phyloP scores from a whole-genome alignment of 1,140 invertebrate species.

The Yoshiicerus persimilis region DNA sequence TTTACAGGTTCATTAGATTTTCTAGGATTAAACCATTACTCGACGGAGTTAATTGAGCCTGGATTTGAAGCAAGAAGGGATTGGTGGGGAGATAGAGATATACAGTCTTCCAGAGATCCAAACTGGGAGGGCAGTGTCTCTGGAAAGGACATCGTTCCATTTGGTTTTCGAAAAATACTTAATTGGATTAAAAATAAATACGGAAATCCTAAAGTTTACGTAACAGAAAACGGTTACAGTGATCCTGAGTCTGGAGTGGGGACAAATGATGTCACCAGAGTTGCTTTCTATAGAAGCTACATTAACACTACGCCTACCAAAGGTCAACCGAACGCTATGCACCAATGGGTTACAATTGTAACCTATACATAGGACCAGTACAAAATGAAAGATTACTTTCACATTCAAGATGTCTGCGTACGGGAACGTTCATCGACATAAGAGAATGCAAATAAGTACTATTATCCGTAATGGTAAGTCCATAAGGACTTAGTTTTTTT shows the following conservation, averaged over 20 bases:
- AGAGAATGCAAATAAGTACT: too few relatives aligned
- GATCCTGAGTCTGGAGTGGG: background rate
- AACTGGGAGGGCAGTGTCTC: background rate
- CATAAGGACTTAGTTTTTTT: too few relatives aligned
- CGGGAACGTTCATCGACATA: too few relatives aligned
- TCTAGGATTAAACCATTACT: conserved; percentile 42
- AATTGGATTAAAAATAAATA: conserved; percentile 43
- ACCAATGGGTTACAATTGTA: too few relatives aligned
- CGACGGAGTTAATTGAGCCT: conserved; percentile 19
- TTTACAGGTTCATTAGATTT: conserved; percentile 35
- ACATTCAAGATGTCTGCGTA: too few relatives aligned
- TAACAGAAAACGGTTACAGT: conserved; percentile 40
- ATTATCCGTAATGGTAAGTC: too few relatives aligned
- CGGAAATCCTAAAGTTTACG: conserved; percentile 29
- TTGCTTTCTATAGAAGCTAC: background rate
- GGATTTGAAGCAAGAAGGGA: background rate
- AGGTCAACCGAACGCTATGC: too few relatives aligned
- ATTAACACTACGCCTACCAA: too few relatives aligned
- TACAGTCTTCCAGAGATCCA: background rate
- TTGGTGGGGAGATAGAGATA: conserved; percentile 17
- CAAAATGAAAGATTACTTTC: too few relatives aligned
- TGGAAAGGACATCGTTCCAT: conserved; percentile 58
- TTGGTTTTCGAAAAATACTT: conserved; percentile 38
- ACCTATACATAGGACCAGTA: too few relatives aligned
- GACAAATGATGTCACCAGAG: conserved; percentile 52